Percentiles rank a stretch among this genome's conserved stretches.
Conservation (phyloP, 2,888 invertebrate species). For the Coremacera marginata region DNA sequence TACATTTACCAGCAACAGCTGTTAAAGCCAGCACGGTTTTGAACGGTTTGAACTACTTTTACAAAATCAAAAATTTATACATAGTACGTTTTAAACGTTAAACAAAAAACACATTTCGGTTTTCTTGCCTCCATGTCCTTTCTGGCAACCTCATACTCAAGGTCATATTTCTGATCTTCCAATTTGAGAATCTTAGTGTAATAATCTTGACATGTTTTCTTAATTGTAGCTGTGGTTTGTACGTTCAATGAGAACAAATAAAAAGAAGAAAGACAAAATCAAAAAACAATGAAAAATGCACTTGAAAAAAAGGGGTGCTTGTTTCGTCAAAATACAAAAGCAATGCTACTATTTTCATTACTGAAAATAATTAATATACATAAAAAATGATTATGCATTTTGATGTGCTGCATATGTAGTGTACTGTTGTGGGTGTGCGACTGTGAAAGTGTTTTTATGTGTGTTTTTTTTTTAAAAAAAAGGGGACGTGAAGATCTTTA, state of each 20-base stretch:
- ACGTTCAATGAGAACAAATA: slow-evolving; percentile 46
- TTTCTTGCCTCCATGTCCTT: slow-evolving; percentile 93
- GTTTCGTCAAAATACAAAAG: slow-evolving; percentile 8
- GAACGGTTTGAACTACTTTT: slow-evolving; percentile 31
- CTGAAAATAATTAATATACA: neutral
- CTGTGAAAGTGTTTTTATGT: slow-evolving; percentile 40
- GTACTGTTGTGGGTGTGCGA: slow-evolving; percentile 28
- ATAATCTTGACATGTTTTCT: slow-evolving; percentile 65
- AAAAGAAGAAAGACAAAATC: slow-evolving; percentile 22
- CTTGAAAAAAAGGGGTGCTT: slow-evolving; percentile 7
- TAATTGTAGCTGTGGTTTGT: slow-evolving; percentile 63
- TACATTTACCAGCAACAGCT: slow-evolving; percentile 29
- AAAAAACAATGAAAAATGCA: slow-evolving; percentile 32
- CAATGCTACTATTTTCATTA: neutral
- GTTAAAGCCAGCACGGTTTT: slow-evolving; percentile 22
- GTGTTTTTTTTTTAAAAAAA: neutral
- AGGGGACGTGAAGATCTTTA: neutral
- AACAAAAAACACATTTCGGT: slow-evolving; percentile 5
- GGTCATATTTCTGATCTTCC: slow-evolving; percentile 89
- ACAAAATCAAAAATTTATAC: slow-evolving; percentile 10
- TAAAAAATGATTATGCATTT: neutral
- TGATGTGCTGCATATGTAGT: neutral
- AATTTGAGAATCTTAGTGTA: slow-evolving; percentile 66
- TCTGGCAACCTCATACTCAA: slow-evolving; percentile 95
- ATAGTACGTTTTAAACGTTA: slow-evolving; percentile 32